Conservation (phyloP, 2,888 invertebrate species). For the Heteromurus nitidus region DNA sequence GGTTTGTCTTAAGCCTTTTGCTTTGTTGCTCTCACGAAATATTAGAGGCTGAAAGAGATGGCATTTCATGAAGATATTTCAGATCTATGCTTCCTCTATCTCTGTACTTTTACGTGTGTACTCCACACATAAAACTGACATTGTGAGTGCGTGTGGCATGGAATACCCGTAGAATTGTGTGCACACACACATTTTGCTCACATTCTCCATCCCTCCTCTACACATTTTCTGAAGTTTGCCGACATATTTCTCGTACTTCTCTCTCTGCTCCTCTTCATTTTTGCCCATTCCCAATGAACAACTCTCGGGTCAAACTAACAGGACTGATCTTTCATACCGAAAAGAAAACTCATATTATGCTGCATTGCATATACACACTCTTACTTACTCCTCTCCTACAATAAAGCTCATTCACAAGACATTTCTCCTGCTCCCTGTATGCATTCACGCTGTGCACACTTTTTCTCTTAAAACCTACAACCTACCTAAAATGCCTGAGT, state of each 20-base stretch:
- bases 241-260: neutral
- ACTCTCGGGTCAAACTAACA: slow-evolving; percentile 51
- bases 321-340: slow-evolving; percentile 25
- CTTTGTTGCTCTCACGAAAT: neutral
- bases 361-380: too few relatives aligned
- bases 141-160: too few relatives aligned
- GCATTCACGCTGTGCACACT: too few relatives aligned
- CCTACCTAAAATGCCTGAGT: too few relatives aligned
- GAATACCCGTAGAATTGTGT: neutral
- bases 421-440: too few relatives aligned
- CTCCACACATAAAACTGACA: too few relatives aligned
- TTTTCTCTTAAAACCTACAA: too few relatives aligned
- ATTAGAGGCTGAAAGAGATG: neutral
- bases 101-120: too few relatives aligned
- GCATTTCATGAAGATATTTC: neutral
- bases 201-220: too few relatives aligned
- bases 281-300: neutral
- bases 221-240: neutral
- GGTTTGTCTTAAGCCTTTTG: neutral
- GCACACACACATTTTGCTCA: too few relatives aligned
- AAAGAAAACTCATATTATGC: too few relatives aligned
- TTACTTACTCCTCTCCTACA: neutral
- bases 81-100: too few relatives aligned
- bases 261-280: neutral
- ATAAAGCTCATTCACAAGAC: neutral